phyloP scores from a whole-genome alignment of 64 coral and sea anemone species.

The Montipora efflorescens region DNA sequence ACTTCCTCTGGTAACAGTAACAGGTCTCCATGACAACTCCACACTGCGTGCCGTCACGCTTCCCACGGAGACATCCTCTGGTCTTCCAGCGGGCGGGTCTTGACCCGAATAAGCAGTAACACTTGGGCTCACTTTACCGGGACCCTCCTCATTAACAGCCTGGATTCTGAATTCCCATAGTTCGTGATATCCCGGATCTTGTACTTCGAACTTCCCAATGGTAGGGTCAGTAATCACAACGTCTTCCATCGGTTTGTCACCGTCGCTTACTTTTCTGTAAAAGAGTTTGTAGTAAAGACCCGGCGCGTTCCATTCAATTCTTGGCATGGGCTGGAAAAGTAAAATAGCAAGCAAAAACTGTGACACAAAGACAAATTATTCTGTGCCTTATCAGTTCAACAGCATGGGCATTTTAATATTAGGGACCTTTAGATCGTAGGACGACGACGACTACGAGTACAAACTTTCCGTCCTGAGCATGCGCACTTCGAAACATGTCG shows the following conservation, averaged over 20 bases:
- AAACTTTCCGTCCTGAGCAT: too few relatives aligned
- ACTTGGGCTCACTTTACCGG: conserved; percentile 27
- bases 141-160: conserved; percentile 39
- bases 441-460: too few relatives aligned
- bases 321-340: conserved; percentile 62
- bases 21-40: conserved; percentile 64
- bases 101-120: conserved; percentile 74
- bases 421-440: too few relatives aligned
- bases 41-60: conserved; percentile 38
- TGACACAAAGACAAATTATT: neutral
- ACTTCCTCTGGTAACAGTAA: conserved; percentile 47
- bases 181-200: conserved; percentile 61
- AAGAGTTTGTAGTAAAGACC: conserved; percentile 30
- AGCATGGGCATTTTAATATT: neutral
- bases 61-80: conserved; percentile 24
- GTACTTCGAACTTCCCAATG: neutral
- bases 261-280: neutral
- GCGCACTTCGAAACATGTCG: too few relatives aligned
- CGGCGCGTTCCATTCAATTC: conserved; percentile 68
- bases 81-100: conserved; percentile 54
- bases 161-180: conserved; percentile 77
- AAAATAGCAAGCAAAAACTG: neutral
- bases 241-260: neutral
- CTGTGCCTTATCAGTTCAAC: neutral
- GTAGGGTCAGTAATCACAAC: neutral